phyloP scores from a whole-genome alignment of 2,888 invertebrate genomes.

The Agrotis exclamationis region DNA sequence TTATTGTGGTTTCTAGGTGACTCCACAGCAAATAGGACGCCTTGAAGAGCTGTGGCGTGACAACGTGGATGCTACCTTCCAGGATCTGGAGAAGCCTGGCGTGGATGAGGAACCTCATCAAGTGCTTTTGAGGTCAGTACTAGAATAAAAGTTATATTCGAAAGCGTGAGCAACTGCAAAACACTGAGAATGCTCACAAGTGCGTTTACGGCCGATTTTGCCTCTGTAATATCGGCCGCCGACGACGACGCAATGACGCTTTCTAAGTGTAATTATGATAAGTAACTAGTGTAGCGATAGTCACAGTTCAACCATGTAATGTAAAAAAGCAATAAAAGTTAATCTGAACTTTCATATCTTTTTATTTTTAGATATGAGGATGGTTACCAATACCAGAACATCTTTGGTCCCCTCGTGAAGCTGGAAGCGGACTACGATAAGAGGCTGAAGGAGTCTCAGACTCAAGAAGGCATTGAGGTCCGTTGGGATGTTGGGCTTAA shows the following conservation, averaged over 20 bases:
- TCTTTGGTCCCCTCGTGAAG: slow-evolving; percentile 99
- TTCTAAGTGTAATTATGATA: no score
- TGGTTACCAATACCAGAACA: slow-evolving; percentile 99
- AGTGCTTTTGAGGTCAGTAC: slow-evolving; percentile 90
- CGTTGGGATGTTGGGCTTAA: slow-evolving; percentile 99
- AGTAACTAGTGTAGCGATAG: no score
- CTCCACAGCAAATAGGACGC: slow-evolving; percentile 99
- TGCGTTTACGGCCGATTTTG: neutral
- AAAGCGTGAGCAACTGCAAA: neutral
- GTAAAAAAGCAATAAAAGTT: neutral
- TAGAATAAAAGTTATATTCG: neutral
- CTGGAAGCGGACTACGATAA: slow-evolving; percentile 99
- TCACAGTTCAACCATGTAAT: neutral
- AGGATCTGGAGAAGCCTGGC: slow-evolving; percentile 99
- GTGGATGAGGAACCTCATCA: slow-evolving; percentile 99
- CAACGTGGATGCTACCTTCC: slow-evolving; percentile 99
- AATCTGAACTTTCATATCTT: neutral
- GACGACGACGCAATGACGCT: no score
- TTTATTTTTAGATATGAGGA: slow-evolving; percentile 96
- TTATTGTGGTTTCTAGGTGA: slow-evolving; percentile 90
- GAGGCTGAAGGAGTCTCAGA: slow-evolving; percentile 99
- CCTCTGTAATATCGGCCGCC: no score
- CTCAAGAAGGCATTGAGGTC: slow-evolving; percentile 99
- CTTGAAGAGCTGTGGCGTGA: slow-evolving; percentile 99
- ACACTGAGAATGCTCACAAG: neutral